phyloP scores from a whole-genome alignment of 2,888 invertebrate species.

The Acanthococcus lagerstroemiae region DNA sequence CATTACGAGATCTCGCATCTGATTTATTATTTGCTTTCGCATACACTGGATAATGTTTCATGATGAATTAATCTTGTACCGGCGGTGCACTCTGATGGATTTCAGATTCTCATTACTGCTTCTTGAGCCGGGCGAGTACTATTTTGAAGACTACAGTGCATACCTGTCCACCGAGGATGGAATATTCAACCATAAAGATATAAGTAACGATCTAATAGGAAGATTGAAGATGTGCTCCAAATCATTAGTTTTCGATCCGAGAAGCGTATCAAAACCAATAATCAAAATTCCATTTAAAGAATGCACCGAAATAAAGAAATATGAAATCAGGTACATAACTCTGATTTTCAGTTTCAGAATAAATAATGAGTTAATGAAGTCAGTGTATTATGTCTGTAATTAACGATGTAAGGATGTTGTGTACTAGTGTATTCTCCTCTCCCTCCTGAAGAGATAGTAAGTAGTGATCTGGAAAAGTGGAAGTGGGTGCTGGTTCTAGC shows the following conservation, averaged over 20 bases:
- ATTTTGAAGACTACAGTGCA: conserved; percentile 81
- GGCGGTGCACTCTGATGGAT: too few species aligned
- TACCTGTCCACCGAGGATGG: conserved; percentile 45
- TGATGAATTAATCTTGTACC: too few species aligned
- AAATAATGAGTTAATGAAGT: too few species aligned
- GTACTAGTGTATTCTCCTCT: too few species aligned
- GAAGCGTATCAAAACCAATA: conserved; percentile 60
- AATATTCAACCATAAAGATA: conserved; percentile 44
- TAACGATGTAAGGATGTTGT: too few species aligned
- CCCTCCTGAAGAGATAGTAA: too few species aligned
- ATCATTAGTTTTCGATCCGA: conserved; percentile 76
- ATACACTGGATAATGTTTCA: too few species aligned
- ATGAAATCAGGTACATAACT: conserved; percentile 17
- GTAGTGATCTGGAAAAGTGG: not conserved
- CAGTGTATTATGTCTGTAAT: too few species aligned
- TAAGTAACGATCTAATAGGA: conserved; percentile 53
- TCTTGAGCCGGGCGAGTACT: conserved; percentile 80
- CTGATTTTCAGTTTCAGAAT: too few species aligned
- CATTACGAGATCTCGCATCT: too few species aligned
- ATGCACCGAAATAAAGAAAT: conserved; percentile 42
- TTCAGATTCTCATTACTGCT: conserved; percentile 71
- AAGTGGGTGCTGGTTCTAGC: too few species aligned
- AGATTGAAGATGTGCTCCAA: conserved; percentile 79
- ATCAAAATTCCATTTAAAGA: conserved; percentile 70
- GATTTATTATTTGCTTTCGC: too few species aligned